These are phyloP conservation scores for Mormyrus proboscirostris DNA, from an alignment of 2,797 vertebrate species.

Conservation along the genomic window DNA sequence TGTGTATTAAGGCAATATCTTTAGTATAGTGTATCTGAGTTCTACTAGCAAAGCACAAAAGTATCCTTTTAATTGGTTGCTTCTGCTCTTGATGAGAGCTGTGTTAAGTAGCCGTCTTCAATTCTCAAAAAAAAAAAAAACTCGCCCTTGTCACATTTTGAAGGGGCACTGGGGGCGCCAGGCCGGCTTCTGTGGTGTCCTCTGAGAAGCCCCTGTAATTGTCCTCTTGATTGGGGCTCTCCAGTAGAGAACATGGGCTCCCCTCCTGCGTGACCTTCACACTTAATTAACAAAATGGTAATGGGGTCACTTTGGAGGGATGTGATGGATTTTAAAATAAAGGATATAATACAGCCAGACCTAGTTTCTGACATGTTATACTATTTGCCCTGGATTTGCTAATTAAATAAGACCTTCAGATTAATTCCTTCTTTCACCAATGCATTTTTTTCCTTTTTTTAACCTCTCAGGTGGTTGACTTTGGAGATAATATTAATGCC, in stretches of 20 bases:
- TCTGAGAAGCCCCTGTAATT: not conserved
- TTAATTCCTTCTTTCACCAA: not conserved
- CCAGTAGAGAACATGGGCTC: slow-evolving; percentile 9
- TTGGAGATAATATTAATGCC: not conserved
- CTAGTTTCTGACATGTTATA: not conserved
- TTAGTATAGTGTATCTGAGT: not conserved
- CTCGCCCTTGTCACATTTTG: not conserved
- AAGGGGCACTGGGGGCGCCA: not conserved
- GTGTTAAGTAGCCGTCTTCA: not conserved
- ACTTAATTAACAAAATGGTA: slow-evolving; percentile 25
- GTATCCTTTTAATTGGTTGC: not conserved
- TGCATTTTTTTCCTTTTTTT: not conserved
- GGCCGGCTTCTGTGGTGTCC: not conserved
- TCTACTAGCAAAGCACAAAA: not conserved
- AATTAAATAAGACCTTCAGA: slow-evolving; percentile 10
- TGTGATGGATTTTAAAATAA: slow-evolving; percentile 6
- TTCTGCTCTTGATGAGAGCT: not conserved
- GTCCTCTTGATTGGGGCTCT: slow-evolving; percentile 10
- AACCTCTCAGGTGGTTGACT: not conserved
- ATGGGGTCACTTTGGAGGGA: slow-evolving; percentile 15
- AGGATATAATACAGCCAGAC: not conserved
- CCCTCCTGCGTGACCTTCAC: slow-evolving; percentile 4
- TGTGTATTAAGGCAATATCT: not conserved
- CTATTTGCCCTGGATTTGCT: not conserved
- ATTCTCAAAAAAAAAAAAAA: not conserved